A percentile compares a stretch with the other conserved stretches of the same genome.
Conservation (phyloP, 2,888 invertebrate genomes). For the Drosophila prostipennis region DNA sequence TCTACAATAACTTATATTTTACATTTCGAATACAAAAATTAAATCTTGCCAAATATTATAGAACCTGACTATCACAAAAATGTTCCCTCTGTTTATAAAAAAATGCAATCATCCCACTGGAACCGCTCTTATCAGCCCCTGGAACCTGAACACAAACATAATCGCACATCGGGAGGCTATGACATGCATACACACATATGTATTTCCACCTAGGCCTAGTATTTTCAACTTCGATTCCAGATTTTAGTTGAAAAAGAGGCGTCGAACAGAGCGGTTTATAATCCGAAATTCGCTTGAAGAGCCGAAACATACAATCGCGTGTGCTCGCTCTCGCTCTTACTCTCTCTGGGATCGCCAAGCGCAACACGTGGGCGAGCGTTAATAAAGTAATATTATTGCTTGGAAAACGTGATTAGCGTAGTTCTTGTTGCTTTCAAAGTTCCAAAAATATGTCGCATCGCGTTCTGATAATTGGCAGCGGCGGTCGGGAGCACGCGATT, state of each 20-base stretch:
- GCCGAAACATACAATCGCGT: constrained; percentile 22
- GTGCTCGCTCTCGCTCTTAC: constrained; percentile 9
- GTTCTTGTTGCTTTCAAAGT: background rate
- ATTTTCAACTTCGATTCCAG: constrained; percentile 46
- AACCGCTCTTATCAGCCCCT: constrained; percentile 58
- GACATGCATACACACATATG: background rate
- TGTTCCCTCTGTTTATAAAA: background rate
- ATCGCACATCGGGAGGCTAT: background rate
- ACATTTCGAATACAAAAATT: background rate
- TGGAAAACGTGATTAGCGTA: constrained; percentile 48
- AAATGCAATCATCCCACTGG: constrained; percentile 25
- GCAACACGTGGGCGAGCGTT: constrained; percentile 62
- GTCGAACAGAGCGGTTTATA: constrained; percentile 57
- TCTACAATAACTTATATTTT: too few species aligned
- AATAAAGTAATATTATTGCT: constrained; percentile 26
- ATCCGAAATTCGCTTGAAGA: constrained; percentile 22
- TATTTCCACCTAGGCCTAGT: constrained; percentile 11
- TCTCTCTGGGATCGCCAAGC: constrained; percentile 43
- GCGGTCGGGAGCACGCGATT: constrained; percentile 98
- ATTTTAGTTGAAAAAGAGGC: constrained; percentile 60
- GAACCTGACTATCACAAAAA: background rate
- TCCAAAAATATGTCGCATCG: constrained; percentile 82
- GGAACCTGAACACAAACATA: constrained; percentile 25
- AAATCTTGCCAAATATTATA: background rate
- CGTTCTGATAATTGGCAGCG: constrained; percentile 94